Conservation (phyloP, 2,797 vertebrate species). For the Diceros bicornis region DNA sequence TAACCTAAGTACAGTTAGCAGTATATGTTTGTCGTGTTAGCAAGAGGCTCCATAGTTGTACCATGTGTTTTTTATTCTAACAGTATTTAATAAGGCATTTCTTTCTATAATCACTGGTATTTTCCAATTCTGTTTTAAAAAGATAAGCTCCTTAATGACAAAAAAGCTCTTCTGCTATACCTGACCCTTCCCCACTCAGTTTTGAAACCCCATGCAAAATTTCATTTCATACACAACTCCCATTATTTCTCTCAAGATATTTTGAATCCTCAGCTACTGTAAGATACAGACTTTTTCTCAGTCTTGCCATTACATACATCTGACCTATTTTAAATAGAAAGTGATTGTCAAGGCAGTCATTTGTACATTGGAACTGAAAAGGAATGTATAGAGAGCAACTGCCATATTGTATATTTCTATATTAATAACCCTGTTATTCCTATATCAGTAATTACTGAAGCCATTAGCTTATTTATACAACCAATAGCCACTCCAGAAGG, state of each 20-base stretch:
- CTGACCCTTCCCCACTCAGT: not conserved
- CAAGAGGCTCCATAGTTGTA: not conserved
- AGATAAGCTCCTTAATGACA: constrained; percentile 17
- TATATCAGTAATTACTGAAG: constrained; percentile 3
- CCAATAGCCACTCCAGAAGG: not conserved
- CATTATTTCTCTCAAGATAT: not conserved
- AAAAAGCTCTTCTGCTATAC: constrained; percentile 9
- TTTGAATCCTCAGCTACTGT: not conserved
- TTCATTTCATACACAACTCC: not conserved
- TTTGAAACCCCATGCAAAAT: constrained; percentile 53
- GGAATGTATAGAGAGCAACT: not conserved
- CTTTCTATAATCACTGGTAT: constrained; percentile 24
- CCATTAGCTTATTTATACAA: not conserved
- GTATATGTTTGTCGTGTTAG: constrained; percentile 11
- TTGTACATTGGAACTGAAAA: not conserved
- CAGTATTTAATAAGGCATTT: constrained; percentile 54
- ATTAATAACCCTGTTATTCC: not conserved
- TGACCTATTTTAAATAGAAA: constrained; percentile 30
- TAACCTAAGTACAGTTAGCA: not conserved
- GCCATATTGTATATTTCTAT: not conserved
- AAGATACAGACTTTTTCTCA: not conserved
- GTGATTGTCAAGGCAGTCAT: not conserved
- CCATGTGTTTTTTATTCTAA: not conserved
- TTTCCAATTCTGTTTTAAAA: constrained; percentile 42
- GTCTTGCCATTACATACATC: not conserved